Evolutionary conservation across 92 coral and sea anemone species (phyloP), one percentile per base, ranked within the genome.

Genomic region (Siderastrea siderea): DNA sequence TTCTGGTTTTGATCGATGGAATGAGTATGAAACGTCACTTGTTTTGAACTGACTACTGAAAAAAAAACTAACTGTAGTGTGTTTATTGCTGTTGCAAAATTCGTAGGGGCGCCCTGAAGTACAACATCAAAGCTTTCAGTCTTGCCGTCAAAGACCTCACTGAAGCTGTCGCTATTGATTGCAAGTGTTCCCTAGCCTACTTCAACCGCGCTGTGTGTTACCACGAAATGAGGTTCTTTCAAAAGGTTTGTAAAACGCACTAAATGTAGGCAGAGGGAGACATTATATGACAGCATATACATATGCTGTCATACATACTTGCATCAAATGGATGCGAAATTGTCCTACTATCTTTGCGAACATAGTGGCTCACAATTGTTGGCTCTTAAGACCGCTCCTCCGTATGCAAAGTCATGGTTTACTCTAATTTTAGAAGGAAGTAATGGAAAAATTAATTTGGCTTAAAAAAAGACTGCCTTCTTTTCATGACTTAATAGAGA

Each of bases 171-270:
- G 99, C 98, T 61, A 95, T 98, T 58, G 99, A 98, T 78, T 98
- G 99, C 74, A 92, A 95, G 16, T 98, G 99, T 75, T 90, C 97
- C 6, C 92, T 98, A 70, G 99, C 99, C 45, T 98, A 91, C 94
- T 98, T 98, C 87, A 98, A 98, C 94, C 98, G 99, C 7, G 99
- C 99, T 9, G 99, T 98, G 9, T 98, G 99, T 81, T 93, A 95
- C 88, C 98, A 98, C 61, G 99, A 95, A 84, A 98, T 98, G 99
- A 98, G 92, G 68, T 93, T 83, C 85, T 98, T 88, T 77, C 99
- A 98, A 66, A 98, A 98, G 96, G 99, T 97, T 70, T 49, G 91
- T 90, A 47, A 71, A 38, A 44, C 77, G 2, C 45, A 8, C 3
- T 66, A 14, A 1, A 48, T 1, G 13, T 26, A 26, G 38, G 38